Evolutionary conservation across 1,140 invertebrate species (phyloP).

Genomic region (Arctopsyche grandis): DNA sequence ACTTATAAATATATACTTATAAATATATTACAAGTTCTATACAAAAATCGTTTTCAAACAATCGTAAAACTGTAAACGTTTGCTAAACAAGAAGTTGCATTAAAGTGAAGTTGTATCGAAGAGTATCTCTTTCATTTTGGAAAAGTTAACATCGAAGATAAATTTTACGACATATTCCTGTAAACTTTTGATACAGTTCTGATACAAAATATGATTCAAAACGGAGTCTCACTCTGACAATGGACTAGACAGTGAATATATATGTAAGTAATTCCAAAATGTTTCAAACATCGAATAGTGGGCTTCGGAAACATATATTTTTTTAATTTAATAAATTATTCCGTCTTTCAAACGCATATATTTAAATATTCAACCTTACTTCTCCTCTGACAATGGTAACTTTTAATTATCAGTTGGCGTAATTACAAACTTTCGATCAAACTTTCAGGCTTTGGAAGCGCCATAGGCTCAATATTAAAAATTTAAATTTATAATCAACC

Average conservation of each 20-base stretch:
- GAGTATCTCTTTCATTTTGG: too few species aligned
- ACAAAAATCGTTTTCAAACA: too few species aligned
- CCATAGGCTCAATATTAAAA: conserved; percentile 1
- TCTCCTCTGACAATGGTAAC: neutral
- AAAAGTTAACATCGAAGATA: too few species aligned
- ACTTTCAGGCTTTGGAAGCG: neutral
- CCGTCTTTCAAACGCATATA: neutral
- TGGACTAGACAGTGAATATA: neutral
- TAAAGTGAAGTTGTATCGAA: too few species aligned
- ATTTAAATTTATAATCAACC: neutral
- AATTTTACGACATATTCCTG: too few species aligned
- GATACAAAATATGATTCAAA: too few species aligned
- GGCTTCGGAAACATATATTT: neutral
- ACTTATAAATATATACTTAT: too few species aligned
- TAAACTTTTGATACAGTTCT: too few species aligned
- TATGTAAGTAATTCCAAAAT: neutral
- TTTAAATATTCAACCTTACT: neutral
- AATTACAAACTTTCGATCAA: neutral
- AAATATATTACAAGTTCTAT: too few species aligned
- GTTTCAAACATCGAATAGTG: neutral
- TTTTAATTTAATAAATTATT: neutral
- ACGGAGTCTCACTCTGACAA: too few species aligned
- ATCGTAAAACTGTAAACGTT: too few species aligned
- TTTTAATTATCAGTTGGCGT: conserved; percentile 19
- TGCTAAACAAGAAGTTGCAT: too few species aligned